Evolutionary conservation across 2,797 vertebrate species (phyloP), one percentile per base, ranked within the genome.

Genomic region (Clamator glandarius): DNA sequence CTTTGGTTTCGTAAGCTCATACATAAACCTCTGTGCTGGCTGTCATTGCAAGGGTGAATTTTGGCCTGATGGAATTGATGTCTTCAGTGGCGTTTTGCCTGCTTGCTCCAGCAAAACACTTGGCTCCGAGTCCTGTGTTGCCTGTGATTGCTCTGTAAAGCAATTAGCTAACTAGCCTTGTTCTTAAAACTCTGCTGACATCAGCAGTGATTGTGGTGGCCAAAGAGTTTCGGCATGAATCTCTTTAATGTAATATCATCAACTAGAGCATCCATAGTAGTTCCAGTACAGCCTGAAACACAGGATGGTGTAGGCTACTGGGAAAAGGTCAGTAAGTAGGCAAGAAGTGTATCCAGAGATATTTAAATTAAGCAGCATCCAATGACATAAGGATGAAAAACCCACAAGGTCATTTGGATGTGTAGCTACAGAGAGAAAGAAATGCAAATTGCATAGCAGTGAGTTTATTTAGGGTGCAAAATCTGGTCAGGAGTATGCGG

Each of bases 111-210:
- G 85, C 92, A 77, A 84, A 91, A 48, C 68, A 33, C 61, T 96
- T 93, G 92, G 96, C 91, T 95, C 55, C 36, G 21, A 41, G 52
- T 42, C 69, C 86, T 59, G 63, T 13, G 4, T 70, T 93, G 74
- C 77, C 63, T 33, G 19, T 88, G 93, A 54, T 54, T 63, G 44
- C 91, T 91, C 93, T 90, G 92, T 77, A 44, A 90, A 93, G 91
- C 88, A 94, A 96, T 96, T 95, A 96, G 92, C 92, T 96, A 97
- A 96, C 96, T 96, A 93, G 85, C 84, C 88, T 82, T 95, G 85
- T 85, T 92, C 91, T 87, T 73, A 50, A 90, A 88, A 85, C 80
- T 31, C 9, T 29, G 95, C 95, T 95, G 95, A 97, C 88, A 92
- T 94, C 96, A 97, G 95, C 95, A 90, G 6, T 20, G 23, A 12